Percentiles rank a stretch among this genome's conserved stretches.
Evolutionary conservation across 2,888 invertebrate genomes (phyloP).

Genomic region (Drosophila anceps): DNA sequence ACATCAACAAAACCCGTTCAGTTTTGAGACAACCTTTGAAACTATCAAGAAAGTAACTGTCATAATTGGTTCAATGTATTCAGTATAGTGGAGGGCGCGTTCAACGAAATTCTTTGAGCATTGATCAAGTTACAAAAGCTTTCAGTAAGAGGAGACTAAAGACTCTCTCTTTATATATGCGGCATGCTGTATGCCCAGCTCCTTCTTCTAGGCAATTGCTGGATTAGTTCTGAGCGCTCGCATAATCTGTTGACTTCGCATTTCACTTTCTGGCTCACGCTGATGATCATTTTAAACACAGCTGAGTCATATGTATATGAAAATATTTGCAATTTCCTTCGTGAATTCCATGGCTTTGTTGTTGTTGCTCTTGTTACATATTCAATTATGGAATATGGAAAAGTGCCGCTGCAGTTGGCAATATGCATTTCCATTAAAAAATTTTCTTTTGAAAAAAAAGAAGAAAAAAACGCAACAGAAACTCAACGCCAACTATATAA

Average conservation of each 20-base stretch:
- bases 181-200: not conserved
- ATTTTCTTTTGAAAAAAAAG: slow-evolving; percentile 10
- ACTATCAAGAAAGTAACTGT: too few relatives aligned
- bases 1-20: too few relatives aligned
- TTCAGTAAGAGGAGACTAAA: too few relatives aligned
- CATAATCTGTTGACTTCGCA: slow-evolving; percentile 1
- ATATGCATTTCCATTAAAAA: slow-evolving; percentile 18
- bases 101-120: too few relatives aligned
- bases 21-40: too few relatives aligned
- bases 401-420: slow-evolving; percentile 14
- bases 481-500: slow-evolving; percentile 18
- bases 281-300: slow-evolving; percentile 8
- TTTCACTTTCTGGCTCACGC: not conserved
- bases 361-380: slow-evolving; percentile 1
- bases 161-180: too few relatives aligned
- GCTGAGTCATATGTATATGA: slow-evolving; percentile 6
- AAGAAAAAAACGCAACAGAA: slow-evolving; percentile 11
- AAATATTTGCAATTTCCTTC: slow-evolving; percentile 11
- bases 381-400: slow-evolving; percentile 33
- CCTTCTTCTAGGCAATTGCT: not conserved
- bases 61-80: too few relatives aligned
- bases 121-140: too few relatives aligned
- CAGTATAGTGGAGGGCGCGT: too few relatives aligned
- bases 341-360: not conserved
- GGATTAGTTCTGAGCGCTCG: not conserved